Conservation (phyloP, 2,113 vertebrate genomes). For the Plotosus lineatus region DNA sequence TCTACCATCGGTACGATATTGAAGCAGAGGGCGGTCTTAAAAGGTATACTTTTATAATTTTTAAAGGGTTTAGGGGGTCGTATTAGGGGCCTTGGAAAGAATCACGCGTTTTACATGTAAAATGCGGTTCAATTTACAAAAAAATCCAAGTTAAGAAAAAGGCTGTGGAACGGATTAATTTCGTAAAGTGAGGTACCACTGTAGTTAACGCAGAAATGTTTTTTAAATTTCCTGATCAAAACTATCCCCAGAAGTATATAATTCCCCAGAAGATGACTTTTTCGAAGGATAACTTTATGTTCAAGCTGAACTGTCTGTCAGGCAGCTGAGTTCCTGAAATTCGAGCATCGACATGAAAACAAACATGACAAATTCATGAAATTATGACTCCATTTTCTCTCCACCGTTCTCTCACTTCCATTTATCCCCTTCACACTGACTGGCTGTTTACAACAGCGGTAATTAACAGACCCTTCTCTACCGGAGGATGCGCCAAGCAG, state of each 20-base stretch:
- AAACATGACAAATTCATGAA: slow-evolving; percentile 53
- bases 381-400: slow-evolving; percentile 50
- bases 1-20: no score
- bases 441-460: slow-evolving; percentile 52
- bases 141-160: no score
- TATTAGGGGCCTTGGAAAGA: no score
- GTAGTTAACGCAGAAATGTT: no score
- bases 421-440: slow-evolving; percentile 51
- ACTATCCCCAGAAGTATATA: slow-evolving; percentile 28
- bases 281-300: slow-evolving; percentile 19
- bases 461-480: slow-evolving; percentile 57
- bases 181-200: no score
- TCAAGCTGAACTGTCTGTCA: slow-evolving; percentile 11
- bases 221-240: slow-evolving; percentile 4
- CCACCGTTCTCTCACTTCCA: slow-evolving; percentile 51
- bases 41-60: no score
- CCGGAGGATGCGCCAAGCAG: slow-evolving; percentile 53
- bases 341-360: slow-evolving; percentile 41
- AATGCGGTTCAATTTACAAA: no score
- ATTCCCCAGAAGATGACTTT: slow-evolving; percentile 29
- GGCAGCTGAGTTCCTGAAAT: slow-evolving; percentile 28
- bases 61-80: no score
- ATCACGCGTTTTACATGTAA: no score
- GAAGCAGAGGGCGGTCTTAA: no score
- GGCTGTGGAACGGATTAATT: no score